These are phyloP conservation scores for Cryptus armator DNA, from an alignment of 2,888 invertebrate genomes.

Conservation along the genomic window DNA sequence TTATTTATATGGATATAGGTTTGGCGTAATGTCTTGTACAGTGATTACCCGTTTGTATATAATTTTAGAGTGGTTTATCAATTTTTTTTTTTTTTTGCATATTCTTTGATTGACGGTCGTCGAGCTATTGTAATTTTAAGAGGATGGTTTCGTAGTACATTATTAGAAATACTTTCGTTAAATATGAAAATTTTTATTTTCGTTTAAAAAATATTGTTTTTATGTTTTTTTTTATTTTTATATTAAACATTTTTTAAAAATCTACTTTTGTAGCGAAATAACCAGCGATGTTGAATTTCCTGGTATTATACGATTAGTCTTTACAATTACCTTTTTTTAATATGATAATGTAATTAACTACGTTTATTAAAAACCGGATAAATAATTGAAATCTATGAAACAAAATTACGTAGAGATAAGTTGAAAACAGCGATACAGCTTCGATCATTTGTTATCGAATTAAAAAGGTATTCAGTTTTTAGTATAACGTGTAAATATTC, in stretches of 20 bases:
- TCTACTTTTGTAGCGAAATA: neutral
- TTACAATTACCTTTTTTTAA: no score
- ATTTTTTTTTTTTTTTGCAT: neutral
- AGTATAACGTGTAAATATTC: no score
- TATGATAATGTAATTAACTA: no score
- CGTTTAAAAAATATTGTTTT: neutral
- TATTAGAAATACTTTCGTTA: neutral
- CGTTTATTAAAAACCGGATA: no score
- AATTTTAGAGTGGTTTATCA: neutral
- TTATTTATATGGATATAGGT: conserved; percentile 6
- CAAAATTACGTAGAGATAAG: no score
- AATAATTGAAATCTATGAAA: no score
- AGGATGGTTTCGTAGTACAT: neutral
- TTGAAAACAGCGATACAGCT: no score
- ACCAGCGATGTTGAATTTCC: no score
- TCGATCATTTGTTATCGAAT: no score
- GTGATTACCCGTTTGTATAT: neutral
- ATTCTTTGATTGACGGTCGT: neutral
- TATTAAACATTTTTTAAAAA: neutral
- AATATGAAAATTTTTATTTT: neutral
- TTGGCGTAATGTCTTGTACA: conserved; percentile 6
- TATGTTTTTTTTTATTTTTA: neutral
- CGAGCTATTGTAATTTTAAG: neutral
- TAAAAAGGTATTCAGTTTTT: no score
- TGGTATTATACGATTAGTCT: no score